These are phyloP conservation scores for Oxygymnocypris stewartii DNA, from an alignment of 2,113 vertebrate genomes.

Conservation along the genomic window DNA sequence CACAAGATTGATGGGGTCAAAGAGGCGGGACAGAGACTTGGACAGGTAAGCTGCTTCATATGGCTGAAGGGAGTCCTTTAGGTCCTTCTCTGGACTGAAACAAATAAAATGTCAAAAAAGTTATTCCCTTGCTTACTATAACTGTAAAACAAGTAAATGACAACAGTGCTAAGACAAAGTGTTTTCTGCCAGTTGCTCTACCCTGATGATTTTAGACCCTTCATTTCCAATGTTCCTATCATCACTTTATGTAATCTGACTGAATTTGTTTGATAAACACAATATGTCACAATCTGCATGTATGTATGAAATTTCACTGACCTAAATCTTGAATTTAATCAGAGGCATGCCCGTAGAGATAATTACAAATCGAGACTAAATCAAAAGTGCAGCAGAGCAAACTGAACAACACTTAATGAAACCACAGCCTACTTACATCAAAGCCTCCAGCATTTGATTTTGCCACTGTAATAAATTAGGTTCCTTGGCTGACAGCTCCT, in stretches of 20 bases:
- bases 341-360: background rate
- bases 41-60: constrained; percentile 96
- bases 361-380: constrained; percentile 1
- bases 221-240: background rate
- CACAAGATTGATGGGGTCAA: constrained; percentile 97
- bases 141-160: background rate
- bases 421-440: background rate
- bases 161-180: background rate
- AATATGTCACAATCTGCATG: background rate
- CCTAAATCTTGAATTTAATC: constrained; percentile 14
- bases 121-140: background rate
- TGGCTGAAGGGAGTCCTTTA: constrained; percentile 89
- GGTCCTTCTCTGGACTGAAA: constrained; percentile 87
- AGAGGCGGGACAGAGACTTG: constrained; percentile 95
- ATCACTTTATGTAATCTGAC: background rate
- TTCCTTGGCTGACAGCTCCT: background rate
- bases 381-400: background rate
- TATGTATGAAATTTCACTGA: constrained; percentile 12
- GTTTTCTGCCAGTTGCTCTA: background rate
- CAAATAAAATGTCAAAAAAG: background rate
- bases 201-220: background rate
- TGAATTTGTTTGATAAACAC: background rate
- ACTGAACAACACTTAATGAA: background rate
- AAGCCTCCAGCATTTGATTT: background rate
- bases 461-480: background rate